These are phyloP conservation scores for Girardinichthys multiradiatus DNA, from an alignment of 2,113 vertebrate genomes.

Conservation along the genomic window DNA sequence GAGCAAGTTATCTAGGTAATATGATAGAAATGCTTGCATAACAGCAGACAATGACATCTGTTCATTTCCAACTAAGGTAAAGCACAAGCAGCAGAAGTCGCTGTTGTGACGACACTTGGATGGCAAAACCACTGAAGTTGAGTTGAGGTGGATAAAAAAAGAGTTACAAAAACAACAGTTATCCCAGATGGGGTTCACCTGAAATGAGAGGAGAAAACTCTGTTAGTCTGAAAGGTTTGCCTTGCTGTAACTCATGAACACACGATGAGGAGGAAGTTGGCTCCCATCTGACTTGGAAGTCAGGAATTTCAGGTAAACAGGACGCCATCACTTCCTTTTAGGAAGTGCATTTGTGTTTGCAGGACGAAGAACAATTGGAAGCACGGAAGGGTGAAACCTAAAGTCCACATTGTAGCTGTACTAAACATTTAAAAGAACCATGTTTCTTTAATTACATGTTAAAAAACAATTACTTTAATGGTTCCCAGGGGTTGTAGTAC, in stretches of 20 bases:
- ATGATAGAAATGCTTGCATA: not conserved
- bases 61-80: conserved; percentile 20
- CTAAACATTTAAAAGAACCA: conserved; percentile 8
- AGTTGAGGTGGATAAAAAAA: conserved; percentile 13
- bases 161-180: conserved; percentile 11
- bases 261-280: conserved; percentile 18
- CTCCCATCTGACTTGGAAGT: conserved; percentile 26
- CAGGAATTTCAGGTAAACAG: conserved; percentile 72
- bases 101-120: conserved; percentile 31
- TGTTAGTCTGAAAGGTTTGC: conserved; percentile 14
- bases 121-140: conserved; percentile 16
- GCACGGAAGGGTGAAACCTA: conserved; percentile 73
- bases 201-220: conserved; percentile 17
- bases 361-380: conserved; percentile 73
- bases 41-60: conserved; percentile 25
- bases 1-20: conserved; percentile 4
- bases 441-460: conserved; percentile 6
- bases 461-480: not conserved
- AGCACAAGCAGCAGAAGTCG: conserved; percentile 26
- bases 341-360: conserved; percentile 63
- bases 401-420: conserved; percentile 37
- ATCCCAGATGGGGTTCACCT: conserved; percentile 63
- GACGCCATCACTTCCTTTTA: conserved; percentile 52
- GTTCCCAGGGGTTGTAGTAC: not conserved
- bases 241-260: too few relatives aligned